Conservation (phyloP, 53 echinoderm and acorn worm species). For the Luidia sarsii region DNA sequence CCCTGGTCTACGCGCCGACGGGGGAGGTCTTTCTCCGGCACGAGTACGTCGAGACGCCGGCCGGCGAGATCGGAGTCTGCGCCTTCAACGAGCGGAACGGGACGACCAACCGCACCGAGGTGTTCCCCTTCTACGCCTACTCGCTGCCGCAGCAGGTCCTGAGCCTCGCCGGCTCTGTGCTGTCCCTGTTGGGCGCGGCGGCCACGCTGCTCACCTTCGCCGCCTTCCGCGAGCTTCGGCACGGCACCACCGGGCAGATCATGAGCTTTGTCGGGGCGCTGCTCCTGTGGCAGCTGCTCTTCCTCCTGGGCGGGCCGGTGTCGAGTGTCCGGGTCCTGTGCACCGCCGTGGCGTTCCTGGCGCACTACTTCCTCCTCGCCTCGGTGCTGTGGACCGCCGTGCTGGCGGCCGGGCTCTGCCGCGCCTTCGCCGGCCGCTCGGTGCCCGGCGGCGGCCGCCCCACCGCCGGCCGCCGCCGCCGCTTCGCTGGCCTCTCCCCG, state of each 20-base stretch:
- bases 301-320: slow-evolving; percentile 27
- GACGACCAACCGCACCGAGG: slow-evolving; percentile 13
- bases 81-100: slow-evolving; percentile 47
- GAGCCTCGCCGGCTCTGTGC: slow-evolving; percentile 7
- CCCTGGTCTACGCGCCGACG: slow-evolving; percentile 28
- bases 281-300: slow-evolving; percentile 27
- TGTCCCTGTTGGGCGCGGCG: slow-evolving; percentile 33
- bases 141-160: slow-evolving; percentile 35
- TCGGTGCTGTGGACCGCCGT: slow-evolving; percentile 47
- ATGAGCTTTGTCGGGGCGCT: slow-evolving; percentile 48
- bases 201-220: slow-evolving; percentile 45
- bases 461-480: background rate
- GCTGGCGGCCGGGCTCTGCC: slow-evolving; percentile 21
- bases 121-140: slow-evolving; percentile 33
- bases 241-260: slow-evolving; percentile 4
- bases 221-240: slow-evolving; percentile 36
- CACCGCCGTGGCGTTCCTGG: slow-evolving; percentile 28
- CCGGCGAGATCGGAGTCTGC: slow-evolving; percentile 49
- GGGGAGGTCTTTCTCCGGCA: slow-evolving; percentile 6
- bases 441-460: background rate
- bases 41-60: slow-evolving; percentile 26
- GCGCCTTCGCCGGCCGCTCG: slow-evolving; percentile 9
- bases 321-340: slow-evolving; percentile 19
- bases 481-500: background rate
- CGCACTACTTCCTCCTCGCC: slow-evolving; percentile 44